Evolutionary conservation across 2,888 invertebrate species (phyloP).

Genomic region (Copidosoma aretas): DNA sequence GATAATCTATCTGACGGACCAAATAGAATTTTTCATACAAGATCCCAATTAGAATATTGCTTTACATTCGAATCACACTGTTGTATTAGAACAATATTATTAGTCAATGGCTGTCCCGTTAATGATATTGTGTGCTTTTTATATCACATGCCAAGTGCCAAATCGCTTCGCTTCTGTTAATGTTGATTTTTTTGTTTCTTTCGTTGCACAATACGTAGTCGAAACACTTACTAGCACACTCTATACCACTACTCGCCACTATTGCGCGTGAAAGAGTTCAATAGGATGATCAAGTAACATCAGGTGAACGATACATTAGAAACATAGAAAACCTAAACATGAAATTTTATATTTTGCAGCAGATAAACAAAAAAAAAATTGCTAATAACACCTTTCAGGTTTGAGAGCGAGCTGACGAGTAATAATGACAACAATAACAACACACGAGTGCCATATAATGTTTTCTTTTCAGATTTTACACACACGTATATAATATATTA

Average conservation of each 20-base stretch:
- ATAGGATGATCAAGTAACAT: not conserved
- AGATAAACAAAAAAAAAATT: conserved; percentile 7
- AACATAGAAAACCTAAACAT: not conserved
- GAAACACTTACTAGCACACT: conserved; percentile 2
- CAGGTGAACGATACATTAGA: not conserved
- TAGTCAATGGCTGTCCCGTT: conserved; percentile 9
- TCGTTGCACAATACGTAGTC: conserved; percentile 2
- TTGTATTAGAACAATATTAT: too few relatives aligned
- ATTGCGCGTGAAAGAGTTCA: not conserved
- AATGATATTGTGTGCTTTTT: conserved; percentile 34
- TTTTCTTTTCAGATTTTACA: conserved; percentile 47
- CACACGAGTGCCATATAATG: conserved; percentile 12
- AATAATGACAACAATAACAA: not conserved
- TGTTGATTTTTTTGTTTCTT: too few relatives aligned
- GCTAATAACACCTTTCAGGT: not conserved
- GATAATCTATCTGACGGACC: too few relatives aligned
- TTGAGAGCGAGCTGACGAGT: not conserved
- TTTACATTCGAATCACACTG: too few relatives aligned
- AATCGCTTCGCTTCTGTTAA: conserved; percentile 45
- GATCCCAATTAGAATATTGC: too few relatives aligned
- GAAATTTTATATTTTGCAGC: not conserved
- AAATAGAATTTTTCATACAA: too few relatives aligned
- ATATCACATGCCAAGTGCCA: conserved; percentile 34
- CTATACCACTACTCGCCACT: conserved; percentile 4
- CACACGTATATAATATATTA: too few relatives aligned